Conservation (phyloP, 2,888 invertebrate species). For the Lordiphosa andalusiaca region DNA sequence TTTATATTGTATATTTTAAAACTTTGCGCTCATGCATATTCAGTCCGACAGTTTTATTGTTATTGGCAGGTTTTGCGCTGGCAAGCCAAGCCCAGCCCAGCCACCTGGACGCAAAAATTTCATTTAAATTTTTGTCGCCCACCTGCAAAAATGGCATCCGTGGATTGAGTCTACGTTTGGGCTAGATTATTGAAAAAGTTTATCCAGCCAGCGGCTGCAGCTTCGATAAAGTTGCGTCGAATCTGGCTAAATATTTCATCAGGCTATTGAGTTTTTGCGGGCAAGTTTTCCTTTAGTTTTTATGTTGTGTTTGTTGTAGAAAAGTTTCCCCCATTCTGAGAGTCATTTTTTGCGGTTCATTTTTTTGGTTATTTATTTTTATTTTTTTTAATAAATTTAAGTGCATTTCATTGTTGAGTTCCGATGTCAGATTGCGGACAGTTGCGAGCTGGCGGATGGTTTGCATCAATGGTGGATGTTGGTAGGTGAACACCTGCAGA, state of each 20-base stretch:
- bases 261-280: slow-evolving; percentile 60
- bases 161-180: slow-evolving; percentile 53
- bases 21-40: slow-evolving; percentile 69
- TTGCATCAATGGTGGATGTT: slow-evolving; percentile 8
- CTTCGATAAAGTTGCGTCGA: slow-evolving; percentile 59
- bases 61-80: slow-evolving; percentile 64
- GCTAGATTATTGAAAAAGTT: slow-evolving; percentile 71
- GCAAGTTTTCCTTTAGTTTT: slow-evolving; percentile 56
- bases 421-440: slow-evolving; percentile 35
- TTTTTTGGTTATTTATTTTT: slow-evolving; percentile 15
- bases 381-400: slow-evolving; percentile 65
- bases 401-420: slow-evolving; percentile 49
- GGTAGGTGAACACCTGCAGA: too few species aligned
- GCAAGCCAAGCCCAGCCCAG: slow-evolving; percentile 38
- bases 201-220: slow-evolving; percentile 32
- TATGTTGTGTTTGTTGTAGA: slow-evolving; percentile 31
- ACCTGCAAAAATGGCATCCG: slow-evolving; percentile 40
- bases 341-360: slow-evolving; percentile 23
- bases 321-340: slow-evolving; percentile 46
- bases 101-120: slow-evolving; percentile 52
- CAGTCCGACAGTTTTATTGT: slow-evolving; percentile 66
- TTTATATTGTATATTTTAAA: slow-evolving; percentile 71
- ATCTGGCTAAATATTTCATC: slow-evolving; percentile 64
- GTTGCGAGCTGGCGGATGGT: slow-evolving; percentile 15
- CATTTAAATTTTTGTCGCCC: slow-evolving; percentile 59